Evolutionary conservation across 64 coral and sea anemone genomes (phyloP).

Genomic region (Montipora foliosa): DNA sequence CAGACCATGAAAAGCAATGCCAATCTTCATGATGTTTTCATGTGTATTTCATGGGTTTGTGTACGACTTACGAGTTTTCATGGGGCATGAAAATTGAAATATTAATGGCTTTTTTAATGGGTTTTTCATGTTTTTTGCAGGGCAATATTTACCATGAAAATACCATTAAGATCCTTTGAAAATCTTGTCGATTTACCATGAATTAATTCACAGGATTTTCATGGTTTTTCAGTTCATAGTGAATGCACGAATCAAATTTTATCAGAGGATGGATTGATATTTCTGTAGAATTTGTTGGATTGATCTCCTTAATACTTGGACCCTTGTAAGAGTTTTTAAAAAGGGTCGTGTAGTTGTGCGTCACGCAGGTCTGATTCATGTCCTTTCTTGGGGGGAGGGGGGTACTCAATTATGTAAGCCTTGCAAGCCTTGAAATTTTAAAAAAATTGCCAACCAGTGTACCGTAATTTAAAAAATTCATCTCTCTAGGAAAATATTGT

Average conservation of each 20-base stretch:
- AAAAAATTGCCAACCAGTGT: neutral
- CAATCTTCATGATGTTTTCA: neutral
- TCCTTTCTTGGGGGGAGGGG: neutral
- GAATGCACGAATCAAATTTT: too few species aligned
- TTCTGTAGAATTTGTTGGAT: too few species aligned
- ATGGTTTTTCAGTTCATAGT: conserved; percentile 33
- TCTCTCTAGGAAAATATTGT: neutral
- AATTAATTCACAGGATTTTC: conserved; percentile 33
- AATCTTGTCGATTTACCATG: neutral
- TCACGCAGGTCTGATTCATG: too few species aligned
- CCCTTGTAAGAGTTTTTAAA: too few species aligned
- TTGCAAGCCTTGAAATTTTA: neutral
- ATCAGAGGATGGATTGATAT: too few species aligned
- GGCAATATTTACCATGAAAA: neutral
- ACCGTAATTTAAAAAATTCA: neutral
- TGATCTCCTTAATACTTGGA: too few species aligned
- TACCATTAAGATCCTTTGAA: conserved; percentile 25
- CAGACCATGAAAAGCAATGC: neutral
- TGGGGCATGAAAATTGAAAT: conserved; percentile 30
- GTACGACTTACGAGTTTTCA: neutral
- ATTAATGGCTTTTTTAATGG: conserved; percentile 3
- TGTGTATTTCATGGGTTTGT: conserved; percentile 12
- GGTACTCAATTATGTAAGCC: neutral
- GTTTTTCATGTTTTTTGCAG: neutral
- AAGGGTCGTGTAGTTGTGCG: too few species aligned